Conservation (phyloP, 2,113 vertebrate species). For the Erinaceus europaeus region DNA sequence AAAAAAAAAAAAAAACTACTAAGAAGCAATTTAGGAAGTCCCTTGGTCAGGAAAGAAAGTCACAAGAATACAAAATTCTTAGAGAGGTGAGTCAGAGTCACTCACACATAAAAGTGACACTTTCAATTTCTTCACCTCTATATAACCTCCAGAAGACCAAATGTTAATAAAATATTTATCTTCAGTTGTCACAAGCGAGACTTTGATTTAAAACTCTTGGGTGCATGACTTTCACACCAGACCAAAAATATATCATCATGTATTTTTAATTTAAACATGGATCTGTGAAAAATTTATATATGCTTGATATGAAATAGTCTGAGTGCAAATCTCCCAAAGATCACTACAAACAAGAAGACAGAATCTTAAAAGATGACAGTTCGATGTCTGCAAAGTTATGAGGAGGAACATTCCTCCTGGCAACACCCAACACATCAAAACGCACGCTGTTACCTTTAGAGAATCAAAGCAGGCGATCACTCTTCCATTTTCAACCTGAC, state of each 20-base stretch:
- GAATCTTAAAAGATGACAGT: too few species aligned
- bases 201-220: conserved; percentile 62
- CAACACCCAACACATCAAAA: background rate
- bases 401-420: background rate
- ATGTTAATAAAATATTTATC: conserved; percentile 63
- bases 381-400: background rate
- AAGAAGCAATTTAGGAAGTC: background rate
- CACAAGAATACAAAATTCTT: conserved; percentile 7
- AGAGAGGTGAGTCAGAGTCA: conserved; percentile 6
- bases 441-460: conserved; percentile 90
- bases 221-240: conserved; percentile 56
- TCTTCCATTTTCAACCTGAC: conserved; percentile 97
- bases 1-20: background rate
- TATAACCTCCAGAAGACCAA: conserved; percentile 53
- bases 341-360: conserved; percentile 44
- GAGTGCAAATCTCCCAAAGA: background rate
- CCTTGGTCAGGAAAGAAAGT: conserved; percentile 1
- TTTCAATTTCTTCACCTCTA: conserved; percentile 53
- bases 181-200: conserved; percentile 64
- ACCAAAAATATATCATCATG: conserved; percentile 58
- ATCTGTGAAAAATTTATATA: conserved; percentile 62
- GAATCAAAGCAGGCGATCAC: conserved; percentile 98
- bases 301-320: background rate
- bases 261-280: conserved; percentile 63
- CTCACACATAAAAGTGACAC: conserved; percentile 33